Conservation (phyloP, 2,888 invertebrate genomes). For the Venusia cambrica region DNA sequence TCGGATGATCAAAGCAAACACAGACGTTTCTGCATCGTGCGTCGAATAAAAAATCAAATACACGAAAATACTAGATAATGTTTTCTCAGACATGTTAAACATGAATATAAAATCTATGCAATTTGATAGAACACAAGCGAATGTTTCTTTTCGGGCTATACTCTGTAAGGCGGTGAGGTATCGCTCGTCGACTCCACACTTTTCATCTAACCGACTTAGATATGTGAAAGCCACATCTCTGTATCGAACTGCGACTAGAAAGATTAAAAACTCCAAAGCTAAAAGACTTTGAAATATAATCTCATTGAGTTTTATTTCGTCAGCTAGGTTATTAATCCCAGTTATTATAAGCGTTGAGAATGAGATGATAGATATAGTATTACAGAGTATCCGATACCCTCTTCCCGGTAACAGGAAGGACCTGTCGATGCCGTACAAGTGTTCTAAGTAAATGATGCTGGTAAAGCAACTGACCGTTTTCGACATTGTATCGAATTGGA, state of each 20-base stretch:
- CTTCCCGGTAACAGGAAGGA: constrained; percentile 38
- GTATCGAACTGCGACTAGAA: constrained; percentile 33
- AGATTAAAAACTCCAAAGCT: constrained; percentile 32
- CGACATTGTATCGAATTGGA: no score
- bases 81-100: constrained; percentile 22
- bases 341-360: constrained; percentile 20
- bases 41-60: constrained; percentile 43
- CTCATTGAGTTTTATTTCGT: constrained; percentile 8
- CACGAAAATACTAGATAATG: constrained; percentile 29
- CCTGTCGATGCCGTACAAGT: constrained; percentile 50
- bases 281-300: constrained; percentile 35
- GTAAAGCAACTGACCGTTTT: constrained; percentile 32
- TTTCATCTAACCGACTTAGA: constrained; percentile 44
- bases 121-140: constrained; percentile 31
- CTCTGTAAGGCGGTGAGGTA: constrained; percentile 29
- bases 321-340: constrained; percentile 32
- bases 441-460: constrained; percentile 43
- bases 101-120: constrained; percentile 42
- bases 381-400: constrained; percentile 34
- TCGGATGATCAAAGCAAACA: constrained; percentile 46
- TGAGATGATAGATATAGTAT: constrained; percentile 31
- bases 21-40: constrained; percentile 52
- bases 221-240: constrained; percentile 33
- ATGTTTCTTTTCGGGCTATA: constrained; percentile 23
- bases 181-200: constrained; percentile 37